Conservation (phyloP, 35 echinoderm and acorn worm species). For the Stichopus chloronotus region DNA sequence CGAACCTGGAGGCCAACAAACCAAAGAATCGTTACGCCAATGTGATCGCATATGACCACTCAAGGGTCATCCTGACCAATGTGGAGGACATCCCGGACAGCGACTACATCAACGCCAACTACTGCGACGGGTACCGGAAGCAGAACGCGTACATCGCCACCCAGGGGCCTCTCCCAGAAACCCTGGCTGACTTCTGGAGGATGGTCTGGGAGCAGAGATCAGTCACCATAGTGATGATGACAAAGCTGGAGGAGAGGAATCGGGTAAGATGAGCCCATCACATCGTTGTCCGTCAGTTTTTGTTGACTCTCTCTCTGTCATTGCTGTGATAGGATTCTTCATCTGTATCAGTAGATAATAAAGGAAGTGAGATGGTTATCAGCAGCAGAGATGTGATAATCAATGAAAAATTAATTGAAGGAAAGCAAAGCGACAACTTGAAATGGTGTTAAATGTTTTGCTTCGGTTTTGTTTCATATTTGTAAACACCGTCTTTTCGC, state of each 20-base stretch:
- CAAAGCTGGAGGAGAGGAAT: constrained; percentile 95
- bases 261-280: constrained; percentile 52
- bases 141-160: constrained; percentile 98
- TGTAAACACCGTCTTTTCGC: background rate
- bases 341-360: background rate
- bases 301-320: background rate
- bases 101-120: constrained; percentile 98
- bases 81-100: constrained; percentile 90
- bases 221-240: constrained; percentile 98
- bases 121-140: constrained; percentile 98
- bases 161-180: constrained; percentile 94
- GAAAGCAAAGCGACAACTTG: no score
- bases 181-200: constrained; percentile 96
- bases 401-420: no score
- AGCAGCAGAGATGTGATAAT: no score
- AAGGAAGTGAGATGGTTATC: no score
- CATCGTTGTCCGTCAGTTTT: background rate
- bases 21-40: constrained; percentile 99
- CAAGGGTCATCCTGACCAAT: constrained; percentile 74
- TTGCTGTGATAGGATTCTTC: background rate
- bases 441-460: no score
- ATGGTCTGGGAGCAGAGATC: constrained; percentile 98
- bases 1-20: constrained; percentile 84
- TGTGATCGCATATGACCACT: constrained; percentile 98
- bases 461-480: no score